Evolutionary conservation across 2,888 invertebrate genomes (phyloP), one percentile per base, ranked within the genome.

Genomic region (Biston stratarius): DNA sequence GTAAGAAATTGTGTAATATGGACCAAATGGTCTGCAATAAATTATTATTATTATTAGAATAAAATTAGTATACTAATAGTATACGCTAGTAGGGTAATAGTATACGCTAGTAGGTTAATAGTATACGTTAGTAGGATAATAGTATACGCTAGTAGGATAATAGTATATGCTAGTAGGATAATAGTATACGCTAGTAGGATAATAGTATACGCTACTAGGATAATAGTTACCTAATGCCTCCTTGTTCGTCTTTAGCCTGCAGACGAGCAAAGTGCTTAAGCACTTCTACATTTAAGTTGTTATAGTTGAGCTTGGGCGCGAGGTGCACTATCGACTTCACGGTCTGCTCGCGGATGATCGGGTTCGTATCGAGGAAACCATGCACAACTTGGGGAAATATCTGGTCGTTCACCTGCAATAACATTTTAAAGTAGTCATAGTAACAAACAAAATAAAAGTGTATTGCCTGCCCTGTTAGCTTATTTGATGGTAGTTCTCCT

Each of bases 311-410:
- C 92, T 99, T 99, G 53, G 99, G 97, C 15, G 99, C 99, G 83
- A 99, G 94, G 84, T 98, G 97, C 67, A 99, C 96, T 91, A 99
- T 98, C 61, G 99, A 99, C 95, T 99, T 99, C 63, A 99, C 98
- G 0, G 99, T 99, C 89, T 98, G 98, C 91, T 99, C 99, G 75
- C 99, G 95, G 74, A 99, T 99, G 3, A 98, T 97, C 1, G 99
- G 97, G 92, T 99, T 99, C 0, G 99, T 99, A 88, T 99, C 99
- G 85, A 98, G 94, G 88, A 99, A 99, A 5, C 99, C 99, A 82
- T 98, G 97, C 62, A 97, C 96, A 69, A 99, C 96, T 95, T 98
- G 97, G 12, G 98, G 98, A 87, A 98, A 99, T 84, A 99, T 98
- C 88, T 98, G 98, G 83, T 99, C 98, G 88, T 99, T 99, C 14